Evolutionary conservation across 2,888 invertebrate genomes (phyloP).

Genomic region (Argyra leucocephala): DNA sequence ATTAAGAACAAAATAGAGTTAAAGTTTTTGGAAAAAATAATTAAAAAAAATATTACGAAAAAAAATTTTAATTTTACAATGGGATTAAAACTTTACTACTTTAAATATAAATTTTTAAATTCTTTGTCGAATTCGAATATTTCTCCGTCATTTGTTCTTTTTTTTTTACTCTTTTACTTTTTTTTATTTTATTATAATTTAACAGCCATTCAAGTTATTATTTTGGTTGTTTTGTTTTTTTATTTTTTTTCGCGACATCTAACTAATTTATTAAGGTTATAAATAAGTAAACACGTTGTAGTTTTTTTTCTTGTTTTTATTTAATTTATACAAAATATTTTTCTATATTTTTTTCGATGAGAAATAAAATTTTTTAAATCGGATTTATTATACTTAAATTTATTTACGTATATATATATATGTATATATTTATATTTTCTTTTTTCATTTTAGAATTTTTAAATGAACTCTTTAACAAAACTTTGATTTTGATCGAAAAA

Average conservation of each 20-base stretch:
- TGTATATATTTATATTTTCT: background rate
- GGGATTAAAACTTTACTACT: too few relatives aligned
- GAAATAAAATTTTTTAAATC: background rate
- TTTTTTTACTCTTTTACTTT: too few relatives aligned
- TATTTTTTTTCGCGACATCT: background rate
- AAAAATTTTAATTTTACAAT: too few relatives aligned
- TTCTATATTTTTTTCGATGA: background rate
- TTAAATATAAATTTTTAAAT: too few relatives aligned
- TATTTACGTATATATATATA: background rate
- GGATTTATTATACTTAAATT: background rate
- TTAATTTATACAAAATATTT: background rate
- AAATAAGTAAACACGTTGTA: background rate
- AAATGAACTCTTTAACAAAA: background rate
- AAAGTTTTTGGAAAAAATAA: too few relatives aligned
- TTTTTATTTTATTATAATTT: too few relatives aligned
- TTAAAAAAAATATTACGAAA: too few relatives aligned
- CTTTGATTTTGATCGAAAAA: background rate
- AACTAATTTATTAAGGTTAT: background rate
- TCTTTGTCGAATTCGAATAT: too few relatives aligned
- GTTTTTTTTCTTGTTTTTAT: background rate
- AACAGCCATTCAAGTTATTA: too few relatives aligned
- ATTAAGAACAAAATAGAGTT: too few relatives aligned
- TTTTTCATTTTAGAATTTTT: background rate
- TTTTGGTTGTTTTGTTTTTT: too few relatives aligned
- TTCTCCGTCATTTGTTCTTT: too few relatives aligned